Evolutionary conservation across 2,113 vertebrate genomes (phyloP).

Genomic region (Pholis gunnellus): DNA sequence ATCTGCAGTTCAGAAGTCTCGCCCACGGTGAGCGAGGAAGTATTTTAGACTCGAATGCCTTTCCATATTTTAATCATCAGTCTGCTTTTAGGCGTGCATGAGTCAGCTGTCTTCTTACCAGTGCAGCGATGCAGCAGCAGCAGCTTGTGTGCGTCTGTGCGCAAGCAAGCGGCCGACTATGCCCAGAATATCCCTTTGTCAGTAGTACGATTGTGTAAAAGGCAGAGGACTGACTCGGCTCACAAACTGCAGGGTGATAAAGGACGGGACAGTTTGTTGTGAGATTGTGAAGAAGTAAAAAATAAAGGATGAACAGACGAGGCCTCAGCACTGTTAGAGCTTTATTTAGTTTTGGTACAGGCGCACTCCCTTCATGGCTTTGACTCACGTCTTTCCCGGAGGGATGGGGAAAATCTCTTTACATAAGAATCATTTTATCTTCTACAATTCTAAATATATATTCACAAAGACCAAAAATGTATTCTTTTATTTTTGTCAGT

Average conservation of each 20-base stretch:
- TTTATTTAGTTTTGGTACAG: conserved; percentile 11
- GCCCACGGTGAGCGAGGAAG: no score
- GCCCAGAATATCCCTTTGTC: conserved; percentile 39
- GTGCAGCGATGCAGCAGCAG: conserved; percentile 51
- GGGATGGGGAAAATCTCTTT: neutral
- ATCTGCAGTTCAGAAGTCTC: no score
- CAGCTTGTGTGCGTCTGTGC: conserved; percentile 25
- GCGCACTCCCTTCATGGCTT: neutral
- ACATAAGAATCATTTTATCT: neutral
- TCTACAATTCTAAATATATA: neutral
- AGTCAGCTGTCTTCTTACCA: conserved; percentile 7
- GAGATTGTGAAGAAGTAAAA: conserved; percentile 5
- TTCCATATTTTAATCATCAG: neutral
- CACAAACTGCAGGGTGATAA: neutral
- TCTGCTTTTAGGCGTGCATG: neutral
- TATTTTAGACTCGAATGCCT: neutral
- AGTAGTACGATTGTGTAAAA: conserved; percentile 23
- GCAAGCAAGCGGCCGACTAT: conserved; percentile 11
- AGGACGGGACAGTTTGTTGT: neutral
- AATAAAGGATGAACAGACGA: conserved; percentile 8
- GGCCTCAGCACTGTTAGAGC: neutral
- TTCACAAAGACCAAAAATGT: neutral
- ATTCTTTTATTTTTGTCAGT: neutral
- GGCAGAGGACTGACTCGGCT: conserved; percentile 34
- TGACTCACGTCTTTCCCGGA: neutral